phyloP scores from a whole-genome alignment of 2,888 invertebrate species.

The Meliscaeva auricollis region DNA sequence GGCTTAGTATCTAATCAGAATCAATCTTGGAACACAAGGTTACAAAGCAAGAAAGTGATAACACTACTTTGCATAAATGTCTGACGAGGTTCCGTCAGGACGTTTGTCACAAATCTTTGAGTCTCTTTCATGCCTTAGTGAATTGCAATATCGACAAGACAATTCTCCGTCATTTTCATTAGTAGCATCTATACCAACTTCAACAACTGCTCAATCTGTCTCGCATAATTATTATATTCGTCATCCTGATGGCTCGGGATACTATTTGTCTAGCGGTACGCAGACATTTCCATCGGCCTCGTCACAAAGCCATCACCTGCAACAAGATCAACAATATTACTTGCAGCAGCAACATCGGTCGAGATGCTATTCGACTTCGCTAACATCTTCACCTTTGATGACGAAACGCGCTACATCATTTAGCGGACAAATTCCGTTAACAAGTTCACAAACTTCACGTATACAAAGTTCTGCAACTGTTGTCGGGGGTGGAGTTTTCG shows the following conservation, averaged over 20 bases:
- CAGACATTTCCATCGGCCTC: conserved; percentile 83
- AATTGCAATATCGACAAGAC: conserved; percentile 84
- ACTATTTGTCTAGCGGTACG: conserved; percentile 74
- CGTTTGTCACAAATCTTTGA: conserved; percentile 93
- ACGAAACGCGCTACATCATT: conserved; percentile 82
- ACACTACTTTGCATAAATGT: conserved; percentile 84
- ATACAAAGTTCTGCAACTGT: conserved; percentile 23
- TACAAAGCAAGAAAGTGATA: neutral
- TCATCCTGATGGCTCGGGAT: conserved; percentile 79
- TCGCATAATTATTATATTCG: conserved; percentile 80
- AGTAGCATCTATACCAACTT: conserved; percentile 78
- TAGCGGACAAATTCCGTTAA: conserved; percentile 81
- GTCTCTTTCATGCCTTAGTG: conserved; percentile 90
- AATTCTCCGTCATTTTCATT: conserved; percentile 79
- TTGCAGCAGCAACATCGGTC: conserved; percentile 74
- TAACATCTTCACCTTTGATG: conserved; percentile 81
- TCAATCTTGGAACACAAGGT: neutral
- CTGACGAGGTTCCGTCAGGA: conserved; percentile 88
- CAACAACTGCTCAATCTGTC: conserved; percentile 65
- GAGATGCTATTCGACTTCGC: conserved; percentile 77
- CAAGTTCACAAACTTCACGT: conserved; percentile 76
- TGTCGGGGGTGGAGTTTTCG: conserved; percentile 16
- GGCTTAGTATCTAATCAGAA: too few species aligned
- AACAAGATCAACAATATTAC: conserved; percentile 77
- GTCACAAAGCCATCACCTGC: conserved; percentile 78